Evolutionary conservation across 2,888 invertebrate species (phyloP).

Genomic region (Notodonta dromedarius): DNA sequence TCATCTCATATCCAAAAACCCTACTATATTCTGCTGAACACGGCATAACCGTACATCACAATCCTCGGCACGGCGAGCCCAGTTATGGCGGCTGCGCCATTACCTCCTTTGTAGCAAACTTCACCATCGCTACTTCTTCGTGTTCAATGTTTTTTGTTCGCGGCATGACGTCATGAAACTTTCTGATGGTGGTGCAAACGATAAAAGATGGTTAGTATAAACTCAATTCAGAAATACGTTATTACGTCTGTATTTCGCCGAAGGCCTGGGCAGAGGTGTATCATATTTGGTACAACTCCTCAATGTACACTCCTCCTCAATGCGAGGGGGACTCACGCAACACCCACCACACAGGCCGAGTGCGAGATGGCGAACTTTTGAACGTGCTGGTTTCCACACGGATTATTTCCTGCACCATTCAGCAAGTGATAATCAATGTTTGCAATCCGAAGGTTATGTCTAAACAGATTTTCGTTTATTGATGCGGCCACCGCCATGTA

Average conservation of each 20-base stretch:
- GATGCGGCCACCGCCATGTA: too few species aligned
- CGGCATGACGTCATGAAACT: constrained; percentile 35
- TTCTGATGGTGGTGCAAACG: constrained; percentile 26
- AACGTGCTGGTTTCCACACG: too few species aligned
- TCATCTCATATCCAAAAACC: not conserved
- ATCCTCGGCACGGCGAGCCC: not conserved
- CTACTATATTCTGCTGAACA: not conserved
- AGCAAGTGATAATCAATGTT: too few species aligned
- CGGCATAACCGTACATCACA: not conserved
- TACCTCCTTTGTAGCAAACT: constrained; percentile 38
- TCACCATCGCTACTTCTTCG: constrained; percentile 21
- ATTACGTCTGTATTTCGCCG: not conserved
- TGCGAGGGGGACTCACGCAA: too few species aligned
- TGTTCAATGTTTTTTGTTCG: constrained; percentile 39
- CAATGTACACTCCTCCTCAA: too few species aligned
- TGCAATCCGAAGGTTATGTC: too few species aligned
- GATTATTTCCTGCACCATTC: too few species aligned
- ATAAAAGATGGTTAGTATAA: not conserved
- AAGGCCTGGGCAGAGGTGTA: not conserved
- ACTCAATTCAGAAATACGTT: not conserved
- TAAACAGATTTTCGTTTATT: too few species aligned
- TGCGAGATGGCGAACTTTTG: too few species aligned
- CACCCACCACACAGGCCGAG: too few species aligned
- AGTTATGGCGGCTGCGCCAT: constrained; percentile 25
- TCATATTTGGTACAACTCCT: too few species aligned